Evolutionary conservation across 1,140 invertebrate species (phyloP).

Genomic region (Pseudomyrmex sp.): DNA sequence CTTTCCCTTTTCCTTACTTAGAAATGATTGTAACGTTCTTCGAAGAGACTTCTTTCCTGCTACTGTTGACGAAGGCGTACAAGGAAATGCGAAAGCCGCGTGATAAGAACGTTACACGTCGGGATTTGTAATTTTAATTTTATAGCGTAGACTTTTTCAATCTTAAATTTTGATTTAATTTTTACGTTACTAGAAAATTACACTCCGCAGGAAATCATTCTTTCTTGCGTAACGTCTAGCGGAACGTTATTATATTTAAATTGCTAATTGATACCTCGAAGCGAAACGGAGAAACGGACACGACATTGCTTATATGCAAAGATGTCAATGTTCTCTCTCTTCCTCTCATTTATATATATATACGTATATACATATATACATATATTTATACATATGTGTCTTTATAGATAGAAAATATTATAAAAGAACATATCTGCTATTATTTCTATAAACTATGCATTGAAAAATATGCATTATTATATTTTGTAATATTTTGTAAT

Average conservation of each 20-base stretch:
- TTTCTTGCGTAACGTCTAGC: not conserved
- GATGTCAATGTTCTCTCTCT: too few species aligned
- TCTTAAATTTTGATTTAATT: not conserved
- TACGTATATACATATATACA: too few species aligned
- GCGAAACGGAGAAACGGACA: too few species aligned
- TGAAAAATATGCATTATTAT: too few species aligned
- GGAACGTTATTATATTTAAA: not conserved
- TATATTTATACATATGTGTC: too few species aligned
- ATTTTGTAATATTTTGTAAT: too few species aligned
- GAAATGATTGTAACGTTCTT: not conserved
- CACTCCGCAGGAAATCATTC: not conserved
- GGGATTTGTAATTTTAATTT: not conserved
- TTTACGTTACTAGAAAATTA: not conserved
- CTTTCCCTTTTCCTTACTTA: too few species aligned
- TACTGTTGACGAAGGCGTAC: not conserved
- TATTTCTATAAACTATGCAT: too few species aligned
- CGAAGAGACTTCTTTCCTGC: not conserved
- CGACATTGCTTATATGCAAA: too few species aligned
- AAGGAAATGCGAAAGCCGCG: not conserved
- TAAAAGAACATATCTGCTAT: too few species aligned
- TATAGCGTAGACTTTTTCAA: not conserved
- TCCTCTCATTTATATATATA: too few species aligned
- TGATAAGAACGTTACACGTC: conserved; percentile 19
- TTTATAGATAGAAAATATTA: too few species aligned
- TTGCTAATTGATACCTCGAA: not conserved